Conservation (phyloP, 2,113 vertebrate genomes). For the Alces alces region DNA sequence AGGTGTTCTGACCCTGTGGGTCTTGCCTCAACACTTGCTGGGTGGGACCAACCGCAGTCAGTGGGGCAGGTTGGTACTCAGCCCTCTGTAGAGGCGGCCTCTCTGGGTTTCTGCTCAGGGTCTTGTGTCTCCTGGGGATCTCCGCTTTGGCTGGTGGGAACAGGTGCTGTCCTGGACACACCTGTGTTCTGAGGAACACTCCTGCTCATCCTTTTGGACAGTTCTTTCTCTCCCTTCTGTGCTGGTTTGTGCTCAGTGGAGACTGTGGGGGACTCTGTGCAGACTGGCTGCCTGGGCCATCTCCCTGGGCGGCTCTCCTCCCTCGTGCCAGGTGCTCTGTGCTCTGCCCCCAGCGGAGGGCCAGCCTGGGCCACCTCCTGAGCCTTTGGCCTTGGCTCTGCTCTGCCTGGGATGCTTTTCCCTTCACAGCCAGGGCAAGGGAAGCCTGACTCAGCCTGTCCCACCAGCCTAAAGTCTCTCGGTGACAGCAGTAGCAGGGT, state of each 20-base stretch:
- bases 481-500: neutral
- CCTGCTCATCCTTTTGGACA: neutral
- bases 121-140: neutral
- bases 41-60: neutral
- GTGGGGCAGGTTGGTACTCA: neutral
- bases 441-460: neutral
- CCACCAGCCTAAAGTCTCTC: neutral
- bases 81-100: neutral
- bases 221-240: neutral
- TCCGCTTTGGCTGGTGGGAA: neutral
- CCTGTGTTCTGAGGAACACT: neutral
- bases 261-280: too few species aligned
- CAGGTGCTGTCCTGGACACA: neutral
- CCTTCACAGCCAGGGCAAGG: neutral
- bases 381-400: neutral
- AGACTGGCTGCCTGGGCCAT: neutral
- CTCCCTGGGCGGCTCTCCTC: neutral
- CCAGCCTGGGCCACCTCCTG: neutral
- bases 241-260: neutral
- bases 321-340: neutral
- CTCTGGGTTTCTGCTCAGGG: neutral
- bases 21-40: neutral
- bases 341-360: too few species aligned
- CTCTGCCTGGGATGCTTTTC: neutral
- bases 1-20: neutral